Conservation (phyloP, 1,140 invertebrate species). For the Probaryconus sp. region DNA sequence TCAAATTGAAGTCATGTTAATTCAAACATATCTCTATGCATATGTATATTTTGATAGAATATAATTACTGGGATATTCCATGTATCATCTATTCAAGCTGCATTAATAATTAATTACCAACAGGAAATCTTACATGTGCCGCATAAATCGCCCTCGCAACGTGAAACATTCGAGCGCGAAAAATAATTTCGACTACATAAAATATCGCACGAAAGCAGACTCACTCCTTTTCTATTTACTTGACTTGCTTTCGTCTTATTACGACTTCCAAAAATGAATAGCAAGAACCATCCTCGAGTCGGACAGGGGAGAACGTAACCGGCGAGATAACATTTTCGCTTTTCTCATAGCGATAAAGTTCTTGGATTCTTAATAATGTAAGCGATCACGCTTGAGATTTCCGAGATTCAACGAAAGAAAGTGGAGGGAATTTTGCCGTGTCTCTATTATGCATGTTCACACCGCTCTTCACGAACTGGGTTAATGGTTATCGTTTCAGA, state of each 20-base stretch:
- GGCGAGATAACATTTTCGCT: slow-evolving; percentile 44
- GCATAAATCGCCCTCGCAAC: too few relatives aligned
- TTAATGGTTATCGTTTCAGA: slow-evolving; percentile 60
- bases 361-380: slow-evolving; percentile 59
- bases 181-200: slow-evolving; percentile 5
- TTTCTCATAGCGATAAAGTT: slow-evolving; percentile 50
- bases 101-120: too few relatives aligned
- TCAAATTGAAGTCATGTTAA: too few relatives aligned
- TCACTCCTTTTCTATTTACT: slow-evolving; percentile 28
- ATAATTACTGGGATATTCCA: too few relatives aligned
- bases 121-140: too few relatives aligned
- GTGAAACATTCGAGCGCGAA: too few relatives aligned
- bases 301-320: slow-evolving; percentile 19
- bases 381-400: slow-evolving; percentile 58
- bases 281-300: slow-evolving; percentile 9
- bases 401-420: slow-evolving; percentile 57
- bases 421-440: slow-evolving; percentile 46
- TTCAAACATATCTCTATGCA: too few relatives aligned
- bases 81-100: too few relatives aligned
- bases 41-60: too few relatives aligned
- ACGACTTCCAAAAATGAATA: slow-evolving; percentile 39
- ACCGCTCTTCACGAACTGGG: slow-evolving; percentile 44
- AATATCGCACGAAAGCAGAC: slow-evolving; percentile 9
- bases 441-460: slow-evolving; percentile 61
- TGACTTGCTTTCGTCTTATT: slow-evolving; percentile 29